Percentiles rank a stretch among this genome's conserved stretches.
Evolutionary conservation across 2,113 vertebrate species (phyloP).

Genomic region (Romanogobio albipinnatus): DNA sequence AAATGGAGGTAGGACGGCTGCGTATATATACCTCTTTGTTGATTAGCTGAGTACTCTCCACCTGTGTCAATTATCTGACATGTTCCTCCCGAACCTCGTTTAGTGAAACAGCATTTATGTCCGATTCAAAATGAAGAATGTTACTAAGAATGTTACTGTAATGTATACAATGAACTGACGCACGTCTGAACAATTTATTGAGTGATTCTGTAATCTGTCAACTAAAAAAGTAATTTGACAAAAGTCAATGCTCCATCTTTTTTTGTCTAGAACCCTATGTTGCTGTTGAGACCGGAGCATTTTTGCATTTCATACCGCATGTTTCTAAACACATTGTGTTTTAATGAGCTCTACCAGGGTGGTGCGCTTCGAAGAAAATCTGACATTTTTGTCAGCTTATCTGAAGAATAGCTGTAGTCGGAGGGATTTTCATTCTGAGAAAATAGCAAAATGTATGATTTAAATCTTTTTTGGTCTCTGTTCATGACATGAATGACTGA

Average conservation of each 20-base stretch:
- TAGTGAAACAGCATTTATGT: no score
- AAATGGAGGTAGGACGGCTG: no score
- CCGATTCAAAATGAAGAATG: neutral
- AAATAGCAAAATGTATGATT: slow-evolving; percentile 43
- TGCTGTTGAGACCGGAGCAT: neutral
- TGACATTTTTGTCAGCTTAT: slow-evolving; percentile 45
- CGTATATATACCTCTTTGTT: no score
- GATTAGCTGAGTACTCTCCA: no score
- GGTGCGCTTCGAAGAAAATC: slow-evolving; percentile 17
- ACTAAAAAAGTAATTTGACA: neutral
- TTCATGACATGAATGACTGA: slow-evolving; percentile 57
- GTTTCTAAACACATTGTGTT: slow-evolving; percentile 23
- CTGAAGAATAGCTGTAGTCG: slow-evolving; percentile 26
- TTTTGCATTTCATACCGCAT: neutral
- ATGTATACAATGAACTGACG: neutral
- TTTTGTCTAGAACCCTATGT: neutral
- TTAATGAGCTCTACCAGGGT: slow-evolving; percentile 15
- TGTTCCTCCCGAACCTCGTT: no score
- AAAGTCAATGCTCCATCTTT: neutral
- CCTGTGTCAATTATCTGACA: no score
- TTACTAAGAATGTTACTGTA: neutral
- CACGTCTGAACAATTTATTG: neutral
- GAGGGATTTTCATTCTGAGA: slow-evolving; percentile 27
- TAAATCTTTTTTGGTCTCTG: slow-evolving; percentile 48
- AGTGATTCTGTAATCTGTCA: neutral